phyloP scores from a whole-genome alignment of 2,888 invertebrate species.

The Tipula unca region DNA sequence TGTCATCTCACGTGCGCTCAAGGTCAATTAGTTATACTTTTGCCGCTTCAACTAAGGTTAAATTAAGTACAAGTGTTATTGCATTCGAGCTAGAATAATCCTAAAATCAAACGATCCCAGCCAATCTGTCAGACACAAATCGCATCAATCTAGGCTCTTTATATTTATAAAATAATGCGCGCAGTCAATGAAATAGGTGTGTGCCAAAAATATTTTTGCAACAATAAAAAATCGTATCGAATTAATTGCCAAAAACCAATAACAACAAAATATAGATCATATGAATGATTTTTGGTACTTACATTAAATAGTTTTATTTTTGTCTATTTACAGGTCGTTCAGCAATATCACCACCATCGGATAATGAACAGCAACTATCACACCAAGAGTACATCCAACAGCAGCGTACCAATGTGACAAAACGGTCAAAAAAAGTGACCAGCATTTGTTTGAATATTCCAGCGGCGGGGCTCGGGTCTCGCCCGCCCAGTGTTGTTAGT shows the following conservation, averaged over 20 bases:
- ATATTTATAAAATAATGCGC: background rate
- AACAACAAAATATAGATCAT: background rate
- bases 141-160: background rate
- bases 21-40: background rate
- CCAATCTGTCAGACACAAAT: background rate
- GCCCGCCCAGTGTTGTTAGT: conserved; percentile 59
- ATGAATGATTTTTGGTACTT: background rate
- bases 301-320: background rate
- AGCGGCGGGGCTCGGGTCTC: conserved; percentile 53
- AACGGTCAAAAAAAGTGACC: conserved; percentile 49
- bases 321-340: conserved; percentile 14
- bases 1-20: background rate
- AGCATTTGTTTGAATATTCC: conserved; percentile 55
- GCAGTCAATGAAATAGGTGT: background rate
- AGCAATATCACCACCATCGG: conserved; percentile 18
- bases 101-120: background rate
- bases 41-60: background rate
- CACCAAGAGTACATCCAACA: background rate
- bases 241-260: background rate
- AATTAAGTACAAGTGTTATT: background rate
- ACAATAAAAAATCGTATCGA: background rate
- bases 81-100: too few species aligned
- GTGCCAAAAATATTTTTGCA: background rate
- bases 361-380: conserved; percentile 9
- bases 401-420: conserved; percentile 31